Evolutionary conservation across 2,113 vertebrate species (phyloP).

Genomic region (Leptodactylus fuscus): DNA sequence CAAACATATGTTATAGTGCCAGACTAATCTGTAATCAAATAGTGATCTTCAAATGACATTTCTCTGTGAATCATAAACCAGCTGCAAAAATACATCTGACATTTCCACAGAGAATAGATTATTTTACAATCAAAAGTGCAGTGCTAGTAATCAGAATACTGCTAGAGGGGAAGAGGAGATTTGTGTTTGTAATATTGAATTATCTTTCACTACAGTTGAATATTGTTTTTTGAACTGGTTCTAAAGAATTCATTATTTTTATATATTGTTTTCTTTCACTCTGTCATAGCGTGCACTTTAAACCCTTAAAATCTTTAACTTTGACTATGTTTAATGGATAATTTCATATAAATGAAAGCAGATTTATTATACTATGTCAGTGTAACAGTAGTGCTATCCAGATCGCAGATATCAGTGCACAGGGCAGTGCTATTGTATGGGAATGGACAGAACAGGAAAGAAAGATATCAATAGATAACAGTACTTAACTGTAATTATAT

Average conservation of each 20-base stretch:
- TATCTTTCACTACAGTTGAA: slow-evolving; percentile 50
- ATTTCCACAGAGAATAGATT: slow-evolving; percentile 72
- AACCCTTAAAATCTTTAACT: slow-evolving; percentile 2
- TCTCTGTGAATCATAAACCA: slow-evolving; percentile 66
- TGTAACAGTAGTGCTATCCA: background rate
- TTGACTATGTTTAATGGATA: slow-evolving; percentile 11
- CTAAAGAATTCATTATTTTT: slow-evolving; percentile 55
- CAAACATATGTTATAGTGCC: slow-evolving; percentile 65
- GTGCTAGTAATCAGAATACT: slow-evolving; percentile 55
- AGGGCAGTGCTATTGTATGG: background rate
- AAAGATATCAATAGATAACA: background rate
- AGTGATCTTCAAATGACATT: slow-evolving; percentile 72
- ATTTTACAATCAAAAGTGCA: slow-evolving; percentile 75
- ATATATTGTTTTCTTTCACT: slow-evolving; percentile 40
- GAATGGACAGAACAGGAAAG: background rate
- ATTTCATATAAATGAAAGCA: slow-evolving; percentile 29
- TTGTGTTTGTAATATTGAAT: slow-evolving; percentile 52
- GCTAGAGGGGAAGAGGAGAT: slow-evolving; percentile 46
- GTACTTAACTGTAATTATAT: background rate
- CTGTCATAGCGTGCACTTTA: slow-evolving; percentile 5
- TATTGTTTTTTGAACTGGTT: slow-evolving; percentile 52
- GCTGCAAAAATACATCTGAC: slow-evolving; percentile 67
- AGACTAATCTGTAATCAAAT: slow-evolving; percentile 67
- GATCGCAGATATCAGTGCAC: background rate
- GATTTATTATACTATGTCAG: background rate